These are phyloP conservation scores for Drosophila neotestacea DNA, from an alignment of 2,888 invertebrate genomes.

Conservation along the genomic window DNA sequence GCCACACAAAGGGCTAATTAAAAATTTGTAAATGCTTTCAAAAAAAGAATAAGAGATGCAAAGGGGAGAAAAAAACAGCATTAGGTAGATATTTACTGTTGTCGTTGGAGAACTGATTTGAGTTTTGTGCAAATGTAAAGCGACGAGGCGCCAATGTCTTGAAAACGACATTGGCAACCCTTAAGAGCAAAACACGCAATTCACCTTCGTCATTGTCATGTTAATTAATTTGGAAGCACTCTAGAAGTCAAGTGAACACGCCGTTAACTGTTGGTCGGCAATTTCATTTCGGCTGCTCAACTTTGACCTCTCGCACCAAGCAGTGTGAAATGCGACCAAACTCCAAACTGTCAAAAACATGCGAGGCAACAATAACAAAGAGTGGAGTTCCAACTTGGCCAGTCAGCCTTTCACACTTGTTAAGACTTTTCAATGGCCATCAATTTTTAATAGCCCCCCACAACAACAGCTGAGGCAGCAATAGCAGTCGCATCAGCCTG, in stretches of 20 bases:
- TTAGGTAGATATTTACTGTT: constrained; percentile 34
- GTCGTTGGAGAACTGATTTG: constrained; percentile 34
- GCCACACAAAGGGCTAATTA: constrained; percentile 67
- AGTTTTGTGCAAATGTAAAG: constrained; percentile 35
- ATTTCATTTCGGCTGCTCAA: constrained; percentile 30
- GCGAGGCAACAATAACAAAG: constrained; percentile 46
- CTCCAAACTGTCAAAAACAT: constrained; percentile 71
- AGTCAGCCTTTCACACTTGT: constrained; percentile 60
- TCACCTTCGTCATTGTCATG: constrained; percentile 83
- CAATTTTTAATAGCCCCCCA: constrained; percentile 64
- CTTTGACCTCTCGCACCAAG: constrained; percentile 42
- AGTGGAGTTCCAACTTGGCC: constrained; percentile 23
- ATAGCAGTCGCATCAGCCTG: constrained; percentile 4
- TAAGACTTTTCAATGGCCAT: constrained; percentile 74
- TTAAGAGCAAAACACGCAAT: constrained; percentile 66
- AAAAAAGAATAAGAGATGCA: constrained; percentile 17
- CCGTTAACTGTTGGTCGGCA: constrained; percentile 30
- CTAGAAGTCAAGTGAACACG: constrained; percentile 70
- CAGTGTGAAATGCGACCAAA: constrained; percentile 32
- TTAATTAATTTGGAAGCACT: constrained; percentile 79
- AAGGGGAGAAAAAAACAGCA: constrained; percentile 16
- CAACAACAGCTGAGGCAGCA: constrained; percentile 23
- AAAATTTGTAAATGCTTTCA: constrained; percentile 64
- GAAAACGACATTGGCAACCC: constrained; percentile 1
- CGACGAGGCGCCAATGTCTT: constrained; percentile 33